Percentiles rank a stretch among this genome's conserved stretches.
Conservation (phyloP, 64 coral and sea anemone species). For the Montipora sp. region DNA sequence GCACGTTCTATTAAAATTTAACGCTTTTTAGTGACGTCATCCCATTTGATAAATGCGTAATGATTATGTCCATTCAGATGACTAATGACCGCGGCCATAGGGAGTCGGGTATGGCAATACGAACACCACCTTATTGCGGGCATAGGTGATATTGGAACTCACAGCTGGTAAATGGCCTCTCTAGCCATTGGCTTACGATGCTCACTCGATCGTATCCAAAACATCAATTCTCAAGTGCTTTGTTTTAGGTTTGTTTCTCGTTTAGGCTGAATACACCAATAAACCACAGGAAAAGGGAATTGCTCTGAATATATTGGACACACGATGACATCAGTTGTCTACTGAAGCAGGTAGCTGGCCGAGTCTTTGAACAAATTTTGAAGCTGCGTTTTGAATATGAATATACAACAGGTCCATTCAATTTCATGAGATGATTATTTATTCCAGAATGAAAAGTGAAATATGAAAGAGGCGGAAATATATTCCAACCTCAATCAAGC, state of each 20-base stretch:
- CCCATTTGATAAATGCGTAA: constrained; percentile 74
- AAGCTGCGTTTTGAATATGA: constrained; percentile 22
- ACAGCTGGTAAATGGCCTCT: constrained; percentile 31
- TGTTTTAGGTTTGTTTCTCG: constrained; percentile 53
- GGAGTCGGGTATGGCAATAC: constrained; percentile 59
- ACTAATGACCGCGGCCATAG: constrained; percentile 45
- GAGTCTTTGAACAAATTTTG: neutral
- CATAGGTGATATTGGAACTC: constrained; percentile 44
- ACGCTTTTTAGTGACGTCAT: constrained; percentile 72
- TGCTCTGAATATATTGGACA: neutral
- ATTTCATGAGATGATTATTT: neutral
- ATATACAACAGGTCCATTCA: neutral
- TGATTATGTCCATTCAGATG: constrained; percentile 51
- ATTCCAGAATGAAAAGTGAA: too few relatives aligned
- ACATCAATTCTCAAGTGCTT: constrained; percentile 22
- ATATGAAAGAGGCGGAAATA: constrained; percentile 6
- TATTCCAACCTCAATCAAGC: neutral
- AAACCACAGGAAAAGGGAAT: neutral
- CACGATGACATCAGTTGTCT: neutral
- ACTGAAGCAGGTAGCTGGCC: neutral
- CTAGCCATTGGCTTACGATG: neutral
- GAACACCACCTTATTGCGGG: constrained; percentile 64
- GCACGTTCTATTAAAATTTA: constrained; percentile 97
- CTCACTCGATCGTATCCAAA: neutral
- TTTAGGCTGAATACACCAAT: neutral